Conservation (phyloP, 2,797 vertebrate genomes). For the Graptemys geographica region DNA sequence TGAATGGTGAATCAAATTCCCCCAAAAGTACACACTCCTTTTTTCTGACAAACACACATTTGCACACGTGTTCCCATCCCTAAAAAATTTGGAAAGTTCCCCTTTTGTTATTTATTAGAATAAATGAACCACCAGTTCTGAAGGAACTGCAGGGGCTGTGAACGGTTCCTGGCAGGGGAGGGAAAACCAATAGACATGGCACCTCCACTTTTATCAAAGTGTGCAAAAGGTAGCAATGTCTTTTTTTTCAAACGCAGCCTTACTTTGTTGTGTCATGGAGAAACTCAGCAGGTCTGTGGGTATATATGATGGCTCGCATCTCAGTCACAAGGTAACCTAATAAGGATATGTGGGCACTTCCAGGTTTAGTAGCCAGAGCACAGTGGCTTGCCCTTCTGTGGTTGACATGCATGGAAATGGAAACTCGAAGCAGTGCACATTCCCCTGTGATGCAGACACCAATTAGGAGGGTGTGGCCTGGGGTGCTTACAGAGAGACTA, state of each 20-base stretch:
- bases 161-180: not conserved
- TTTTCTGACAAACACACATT: not conserved
- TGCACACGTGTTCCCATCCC: not conserved
- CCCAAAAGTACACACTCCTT: not conserved
- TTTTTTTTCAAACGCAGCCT: not conserved
- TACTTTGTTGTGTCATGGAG: not conserved
- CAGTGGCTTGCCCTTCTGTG: not conserved
- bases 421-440: fast-evolving
- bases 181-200: not conserved
- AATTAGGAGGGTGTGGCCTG: not conserved
- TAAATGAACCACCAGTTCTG: not conserved
- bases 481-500: not conserved
- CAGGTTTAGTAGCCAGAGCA: not conserved
- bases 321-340: not conserved
- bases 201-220: not conserved
- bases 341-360: not conserved
- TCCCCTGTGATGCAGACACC: not conserved
- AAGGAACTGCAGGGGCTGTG: not conserved
- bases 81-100: not conserved
- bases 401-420: not conserved
- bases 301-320: not conserved
- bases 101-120: not conserved
- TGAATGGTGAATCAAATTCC: not conserved
- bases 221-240: not conserved
- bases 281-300: not conserved